Base-by-base conservation (phyloP, 2,113 vertebrate genomes). In the Myotis lucifugus region DNA sequence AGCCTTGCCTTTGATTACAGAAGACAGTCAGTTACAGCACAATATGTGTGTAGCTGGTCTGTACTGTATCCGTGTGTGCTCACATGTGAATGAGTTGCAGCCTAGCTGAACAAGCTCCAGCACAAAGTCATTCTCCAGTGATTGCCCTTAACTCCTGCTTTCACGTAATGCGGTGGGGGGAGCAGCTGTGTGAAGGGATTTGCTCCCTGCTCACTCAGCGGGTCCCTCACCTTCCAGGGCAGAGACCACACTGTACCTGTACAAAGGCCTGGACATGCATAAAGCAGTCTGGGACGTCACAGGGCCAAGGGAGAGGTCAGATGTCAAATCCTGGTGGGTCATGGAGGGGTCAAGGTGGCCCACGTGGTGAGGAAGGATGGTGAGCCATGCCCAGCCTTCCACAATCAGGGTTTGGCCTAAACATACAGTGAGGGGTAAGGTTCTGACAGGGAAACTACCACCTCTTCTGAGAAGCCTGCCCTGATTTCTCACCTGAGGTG, bases 1-100 rank as follows among this genome's bases (percentile, higher is more conserved):
- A 88, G 86, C 61, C 88, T 92, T 59, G 59, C 54, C 88, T 89
- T 69, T 91, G 86, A 76, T 89, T 87, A 72, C 86, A 96, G 85
- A 90, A 87, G 79, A 77, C 72, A 78, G 84, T 93, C 92, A 61
- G 90, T 90, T 73, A 76, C 32, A 73, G 70, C 21, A 10, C 27
- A 25, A 4, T 90, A 69, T 95, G 93, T 77, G 82, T 64, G 74
- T 37, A 67, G 74, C 42, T 18, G 0, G 66, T 81, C 32, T 70
- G 76, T 61, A 32, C 64, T 34, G 17, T 76, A 23, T 85, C 92
- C 67, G 93, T 73, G 34, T 76, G 70, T n/a, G 61, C 70, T 87
- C 21, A 17, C 52, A 89, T 67, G 67, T 91, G 87, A 88, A 93
- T 54, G 42, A 66, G 66, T 48, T 67, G 78, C 85, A 50, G 18